These are phyloP conservation scores for Hemicentrotus pulcherrimus DNA, from an alignment of 35 echinoderm and acorn worm species.

Conservation along the genomic window DNA sequence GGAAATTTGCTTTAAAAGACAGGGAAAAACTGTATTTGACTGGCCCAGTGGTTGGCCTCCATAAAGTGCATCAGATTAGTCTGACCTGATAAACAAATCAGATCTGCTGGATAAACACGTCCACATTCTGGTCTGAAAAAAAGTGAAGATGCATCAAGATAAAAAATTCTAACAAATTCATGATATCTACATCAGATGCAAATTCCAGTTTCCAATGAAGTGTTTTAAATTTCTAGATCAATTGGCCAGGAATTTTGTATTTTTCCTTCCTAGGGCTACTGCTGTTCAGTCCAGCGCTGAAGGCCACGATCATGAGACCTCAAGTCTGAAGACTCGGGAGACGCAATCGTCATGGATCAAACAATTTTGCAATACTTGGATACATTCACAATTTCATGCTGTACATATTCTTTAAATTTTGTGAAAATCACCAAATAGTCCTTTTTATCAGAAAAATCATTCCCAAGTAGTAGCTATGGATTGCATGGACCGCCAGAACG, in stretches of 20 bases:
- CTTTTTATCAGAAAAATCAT: not conserved
- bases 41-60: too few relatives aligned
- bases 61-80: too few relatives aligned
- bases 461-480: not conserved
- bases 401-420: slow-evolving; percentile 29
- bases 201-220: too few relatives aligned
- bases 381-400: slow-evolving; percentile 26
- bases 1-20: too few relatives aligned
- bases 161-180: too few relatives aligned
- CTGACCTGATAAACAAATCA: too few relatives aligned
- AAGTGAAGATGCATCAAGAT: too few relatives aligned
- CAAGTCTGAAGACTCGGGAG: not conserved
- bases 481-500: not conserved
- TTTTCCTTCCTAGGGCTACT: not conserved
- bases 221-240: too few relatives aligned
- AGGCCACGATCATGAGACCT: not conserved
- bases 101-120: too few relatives aligned
- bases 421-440: not conserved
- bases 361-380: slow-evolving; percentile 27
- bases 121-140: too few relatives aligned
- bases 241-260: not conserved
- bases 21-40: too few relatives aligned
- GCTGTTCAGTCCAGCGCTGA: slow-evolving; percentile 30
- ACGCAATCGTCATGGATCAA: not conserved
- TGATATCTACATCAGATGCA: too few relatives aligned